Evolutionary conservation across 2,113 vertebrate genomes (phyloP), one percentile per base, ranked within the genome.

Genomic region (Dicerorhinus sumatrensis): DNA sequence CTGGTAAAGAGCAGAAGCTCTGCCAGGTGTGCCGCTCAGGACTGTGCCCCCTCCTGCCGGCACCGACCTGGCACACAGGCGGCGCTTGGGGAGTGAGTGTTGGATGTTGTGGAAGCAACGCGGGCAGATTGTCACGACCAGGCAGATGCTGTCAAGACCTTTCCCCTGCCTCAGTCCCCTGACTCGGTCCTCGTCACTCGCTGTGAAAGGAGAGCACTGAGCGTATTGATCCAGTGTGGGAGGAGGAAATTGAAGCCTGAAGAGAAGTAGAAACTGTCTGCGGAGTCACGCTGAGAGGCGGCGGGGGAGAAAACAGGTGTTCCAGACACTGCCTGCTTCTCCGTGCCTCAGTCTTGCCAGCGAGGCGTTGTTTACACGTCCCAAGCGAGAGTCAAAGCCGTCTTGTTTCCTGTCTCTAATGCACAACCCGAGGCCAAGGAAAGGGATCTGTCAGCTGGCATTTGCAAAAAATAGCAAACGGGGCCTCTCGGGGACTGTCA

Each of bases 331-430:
- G 13, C 73, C 5, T 27, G 82, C n/a, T n/a, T 85, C 48, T 1
- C 48, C 5, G 63, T 11, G 46, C 54, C 39, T 69, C 16, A 0
- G 21, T 76, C 84, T 62, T 10, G 80, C 79, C 8, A 0, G 2
- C 73, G 6, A 54, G 67, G 73, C 60, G 18, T 54, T 46, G 46
- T 87, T 92, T 67, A 87, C 29, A 6, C 0, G 0, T 54, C 91
- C 95, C 60, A 10, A 65, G 88, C 77, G 96, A 93, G 81, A 80
- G 96, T 62, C 94, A 31, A 31, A 80, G 92, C 86, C 8, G 9
- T 73, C 77, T 72, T 16, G 7, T 8, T 76, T 76, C 72, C 69
- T 29, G 48, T 91, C 92, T 89, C 77, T 65, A 31, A 70, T 3
- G 77, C 18, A 58, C 48, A 88, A 8, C 36, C 86, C 0, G 0